A percentile compares a stretch with the other conserved stretches of the same genome.
These are phyloP conservation scores for Micromussa lordhowensis DNA, from an alignment of 92 coral and sea anemone genomes.

Conservation along the genomic window DNA sequence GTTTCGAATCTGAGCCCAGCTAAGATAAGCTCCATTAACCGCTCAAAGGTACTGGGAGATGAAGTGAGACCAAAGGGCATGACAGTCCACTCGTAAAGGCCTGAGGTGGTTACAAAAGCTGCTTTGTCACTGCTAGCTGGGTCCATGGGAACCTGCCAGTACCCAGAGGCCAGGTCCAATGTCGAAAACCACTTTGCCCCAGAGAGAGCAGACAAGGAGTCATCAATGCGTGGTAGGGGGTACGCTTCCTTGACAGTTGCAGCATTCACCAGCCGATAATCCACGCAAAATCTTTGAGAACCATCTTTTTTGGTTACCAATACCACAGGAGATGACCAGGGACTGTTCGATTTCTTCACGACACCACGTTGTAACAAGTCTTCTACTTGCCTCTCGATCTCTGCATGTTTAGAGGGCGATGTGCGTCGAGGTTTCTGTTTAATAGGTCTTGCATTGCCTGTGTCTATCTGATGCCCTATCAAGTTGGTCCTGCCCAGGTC, in stretches of 20 bases:
- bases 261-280: constrained; percentile 36
- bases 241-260: constrained; percentile 47
- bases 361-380: constrained; percentile 1
- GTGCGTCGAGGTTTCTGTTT: constrained; percentile 37
- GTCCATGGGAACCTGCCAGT: constrained; percentile 60
- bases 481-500: constrained; percentile 53
- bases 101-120: constrained; percentile 40
- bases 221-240: constrained; percentile 57
- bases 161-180: constrained; percentile 43
- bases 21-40: constrained; percentile 49
- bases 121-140: constrained; percentile 27
- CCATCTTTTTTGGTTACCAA: constrained; percentile 46
- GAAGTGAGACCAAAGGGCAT: constrained; percentile 52
- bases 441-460: constrained; percentile 35
- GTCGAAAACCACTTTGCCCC: constrained; percentile 49
- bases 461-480: constrained; percentile 34
- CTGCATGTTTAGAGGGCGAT: constrained; percentile 35
- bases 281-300: constrained; percentile 33
- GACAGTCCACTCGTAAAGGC: constrained; percentile 44
- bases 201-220: constrained; percentile 36
- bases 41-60: constrained; percentile 46
- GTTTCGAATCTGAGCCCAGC: constrained; percentile 27
- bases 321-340: constrained; percentile 33
- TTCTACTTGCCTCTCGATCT: constrained; percentile 25
- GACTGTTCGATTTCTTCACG: constrained; percentile 27